Evolutionary conservation across 2,113 vertebrate genomes (phyloP).

Genomic region (Okapia johnstoni): DNA sequence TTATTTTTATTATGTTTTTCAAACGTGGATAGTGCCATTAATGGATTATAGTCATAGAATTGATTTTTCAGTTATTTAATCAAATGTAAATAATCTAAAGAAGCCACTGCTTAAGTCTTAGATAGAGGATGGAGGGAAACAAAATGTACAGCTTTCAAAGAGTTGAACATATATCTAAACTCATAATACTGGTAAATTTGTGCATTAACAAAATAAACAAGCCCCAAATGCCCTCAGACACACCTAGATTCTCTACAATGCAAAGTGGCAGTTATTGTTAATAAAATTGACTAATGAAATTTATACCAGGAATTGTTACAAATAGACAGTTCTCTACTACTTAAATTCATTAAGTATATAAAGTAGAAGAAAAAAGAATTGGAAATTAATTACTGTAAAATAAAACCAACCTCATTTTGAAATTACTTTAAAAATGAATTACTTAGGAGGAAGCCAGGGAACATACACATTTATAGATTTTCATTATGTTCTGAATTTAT

Average conservation of each 20-base stretch:
- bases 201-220: not conserved
- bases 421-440: not conserved
- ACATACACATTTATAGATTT: not conserved
- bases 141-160: not conserved
- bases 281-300: not conserved
- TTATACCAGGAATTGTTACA: not conserved
- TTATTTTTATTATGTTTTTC: not conserved
- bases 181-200: not conserved
- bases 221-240: not conserved
- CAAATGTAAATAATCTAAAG: not conserved
- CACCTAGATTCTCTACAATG: not conserved
- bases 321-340: not conserved
- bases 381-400: not conserved
- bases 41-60: not conserved
- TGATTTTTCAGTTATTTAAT: not conserved
- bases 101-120: not conserved
- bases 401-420: not conserved
- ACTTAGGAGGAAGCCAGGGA: not conserved
- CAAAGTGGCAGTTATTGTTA: not conserved
- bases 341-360: not conserved
- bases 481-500: not conserved
- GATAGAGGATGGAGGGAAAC: accelerated
- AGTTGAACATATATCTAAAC: not conserved
- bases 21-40: not conserved
- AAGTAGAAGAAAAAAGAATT: not conserved